Percentiles rank a stretch among this genome's conserved stretches.
phyloP scores from a whole-genome alignment of 1,140 invertebrate genomes.

The Diachasmimorpha longicaudata region DNA sequence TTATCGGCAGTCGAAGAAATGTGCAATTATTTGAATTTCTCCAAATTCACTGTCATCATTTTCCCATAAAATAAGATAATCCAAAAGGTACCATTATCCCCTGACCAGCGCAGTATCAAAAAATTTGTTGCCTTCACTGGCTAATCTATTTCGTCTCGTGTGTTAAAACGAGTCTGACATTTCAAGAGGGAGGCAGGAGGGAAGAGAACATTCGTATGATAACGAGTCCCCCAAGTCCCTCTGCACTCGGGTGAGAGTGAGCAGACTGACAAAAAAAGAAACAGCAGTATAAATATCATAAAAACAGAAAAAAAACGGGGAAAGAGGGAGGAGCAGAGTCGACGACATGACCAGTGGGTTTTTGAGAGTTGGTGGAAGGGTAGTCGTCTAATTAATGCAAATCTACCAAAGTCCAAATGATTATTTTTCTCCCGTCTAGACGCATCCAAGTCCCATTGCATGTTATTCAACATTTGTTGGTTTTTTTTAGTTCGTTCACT shows the following conservation, averaged over 20 bases:
- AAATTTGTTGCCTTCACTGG: slow-evolving; percentile 8
- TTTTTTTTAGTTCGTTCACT: slow-evolving; percentile 9
- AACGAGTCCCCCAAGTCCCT: slow-evolving; percentile 43
- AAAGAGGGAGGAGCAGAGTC: slow-evolving; percentile 11
- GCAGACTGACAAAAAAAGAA: slow-evolving; percentile 15
- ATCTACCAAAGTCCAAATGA: slow-evolving; percentile 59
- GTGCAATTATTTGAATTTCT: background rate
- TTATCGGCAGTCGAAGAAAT: too few relatives aligned
- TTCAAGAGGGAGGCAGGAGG: background rate
- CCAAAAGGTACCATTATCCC: background rate
- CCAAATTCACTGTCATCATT: background rate
- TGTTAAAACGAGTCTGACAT: slow-evolving; percentile 18
- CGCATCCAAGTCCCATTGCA: slow-evolving; percentile 54
- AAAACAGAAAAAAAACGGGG: background rate
- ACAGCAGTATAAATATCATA: slow-evolving; percentile 21
- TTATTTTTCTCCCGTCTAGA: slow-evolving; percentile 58
- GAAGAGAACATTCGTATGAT: slow-evolving; percentile 46
- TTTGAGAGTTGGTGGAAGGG: slow-evolving; percentile 8
- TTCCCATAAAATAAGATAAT: background rate
- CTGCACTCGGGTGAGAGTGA: slow-evolving; percentile 30
- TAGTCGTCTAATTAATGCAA: slow-evolving; percentile 51
- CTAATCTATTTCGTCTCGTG: slow-evolving; percentile 27
- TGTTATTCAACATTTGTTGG: slow-evolving; percentile 25
- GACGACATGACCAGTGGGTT: slow-evolving; percentile 19
- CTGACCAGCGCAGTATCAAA: background rate